phyloP scores from a whole-genome alignment of 1,140 invertebrate genomes.

The Drosophila triauraria region DNA sequence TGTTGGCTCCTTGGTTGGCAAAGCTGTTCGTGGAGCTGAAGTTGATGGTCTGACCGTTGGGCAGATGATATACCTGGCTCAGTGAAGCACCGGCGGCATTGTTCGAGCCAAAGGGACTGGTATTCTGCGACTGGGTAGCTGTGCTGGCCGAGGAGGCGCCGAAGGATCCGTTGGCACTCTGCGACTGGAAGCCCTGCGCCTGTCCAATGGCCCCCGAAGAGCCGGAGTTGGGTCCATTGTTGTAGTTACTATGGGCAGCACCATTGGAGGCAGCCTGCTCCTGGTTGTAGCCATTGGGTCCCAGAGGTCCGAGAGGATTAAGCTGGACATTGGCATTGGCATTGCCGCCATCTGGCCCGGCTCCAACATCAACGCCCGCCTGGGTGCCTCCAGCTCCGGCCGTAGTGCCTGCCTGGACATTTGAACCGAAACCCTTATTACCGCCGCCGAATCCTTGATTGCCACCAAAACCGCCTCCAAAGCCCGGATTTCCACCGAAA shows the following conservation, averaged over 20 bases:
- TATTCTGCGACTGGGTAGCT: constrained; percentile 75
- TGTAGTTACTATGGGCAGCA: constrained; percentile 57
- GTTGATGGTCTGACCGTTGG: constrained; percentile 83
- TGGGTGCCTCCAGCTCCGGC: constrained; percentile 51
- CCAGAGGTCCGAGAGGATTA: constrained; percentile 42
- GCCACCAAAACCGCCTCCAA: constrained; percentile 19
- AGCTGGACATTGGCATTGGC: constrained; percentile 64
- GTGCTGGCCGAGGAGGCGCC: constrained; percentile 84
- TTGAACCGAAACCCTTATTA: constrained; percentile 9
- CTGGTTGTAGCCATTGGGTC: constrained; percentile 64
- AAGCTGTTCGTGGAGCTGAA: constrained; percentile 83
- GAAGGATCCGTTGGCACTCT: constrained; percentile 68
- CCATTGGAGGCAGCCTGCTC: constrained; percentile 75
- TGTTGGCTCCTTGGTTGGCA: constrained; percentile 77
- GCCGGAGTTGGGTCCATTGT: constrained; percentile 57
- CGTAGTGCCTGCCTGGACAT: constrained; percentile 43
- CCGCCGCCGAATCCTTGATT: constrained; percentile 21
- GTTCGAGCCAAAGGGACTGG: constrained; percentile 63
- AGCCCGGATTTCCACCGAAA: constrained; percentile 18
- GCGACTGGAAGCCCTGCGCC: constrained; percentile 77
- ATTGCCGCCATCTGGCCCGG: constrained; percentile 60
- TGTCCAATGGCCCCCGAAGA: constrained; percentile 68
- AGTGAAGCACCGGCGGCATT: constrained; percentile 79
- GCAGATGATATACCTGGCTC: constrained; percentile 76
- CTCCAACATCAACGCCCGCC: constrained; percentile 60